These are phyloP conservation scores for Electrophaes corylata DNA, from an alignment of 2,888 invertebrate genomes.

Conservation along the genomic window DNA sequence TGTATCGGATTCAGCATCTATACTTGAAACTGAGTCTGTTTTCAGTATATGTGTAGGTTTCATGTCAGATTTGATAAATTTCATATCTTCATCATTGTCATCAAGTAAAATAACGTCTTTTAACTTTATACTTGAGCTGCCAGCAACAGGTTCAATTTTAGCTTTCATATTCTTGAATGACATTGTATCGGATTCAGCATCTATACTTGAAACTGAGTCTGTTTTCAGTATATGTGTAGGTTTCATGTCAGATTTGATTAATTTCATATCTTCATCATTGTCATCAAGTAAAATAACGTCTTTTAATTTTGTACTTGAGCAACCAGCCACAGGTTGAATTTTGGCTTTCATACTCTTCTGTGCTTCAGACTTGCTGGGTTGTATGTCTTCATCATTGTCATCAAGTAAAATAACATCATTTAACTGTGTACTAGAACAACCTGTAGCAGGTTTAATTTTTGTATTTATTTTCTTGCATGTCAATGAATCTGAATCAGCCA, in stretches of 20 bases:
- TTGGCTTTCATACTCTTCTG: background rate
- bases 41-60: background rate
- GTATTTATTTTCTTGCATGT: background rate
- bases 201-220: conserved; percentile 1
- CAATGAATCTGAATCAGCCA: background rate
- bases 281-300: background rate
- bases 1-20: too few relatives aligned
- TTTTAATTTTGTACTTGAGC: background rate
- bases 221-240: background rate
- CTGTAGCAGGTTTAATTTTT: background rate
- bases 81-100: background rate
- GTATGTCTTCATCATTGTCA: background rate
- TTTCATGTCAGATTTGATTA: background rate
- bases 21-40: conserved; percentile 5
- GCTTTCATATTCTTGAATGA: background rate
- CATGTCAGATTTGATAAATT: background rate
- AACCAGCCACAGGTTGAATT: background rate
- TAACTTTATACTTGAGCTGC: background rate
- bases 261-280: background rate
- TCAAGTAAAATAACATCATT: background rate
- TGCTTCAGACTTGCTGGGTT: background rate
- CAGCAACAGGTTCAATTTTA: background rate
- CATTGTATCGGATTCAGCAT: background rate
- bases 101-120: background rate
- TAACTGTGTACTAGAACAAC: background rate